Conservation (phyloP, 2,113 vertebrate species). For the Carassius gibelio region DNA sequence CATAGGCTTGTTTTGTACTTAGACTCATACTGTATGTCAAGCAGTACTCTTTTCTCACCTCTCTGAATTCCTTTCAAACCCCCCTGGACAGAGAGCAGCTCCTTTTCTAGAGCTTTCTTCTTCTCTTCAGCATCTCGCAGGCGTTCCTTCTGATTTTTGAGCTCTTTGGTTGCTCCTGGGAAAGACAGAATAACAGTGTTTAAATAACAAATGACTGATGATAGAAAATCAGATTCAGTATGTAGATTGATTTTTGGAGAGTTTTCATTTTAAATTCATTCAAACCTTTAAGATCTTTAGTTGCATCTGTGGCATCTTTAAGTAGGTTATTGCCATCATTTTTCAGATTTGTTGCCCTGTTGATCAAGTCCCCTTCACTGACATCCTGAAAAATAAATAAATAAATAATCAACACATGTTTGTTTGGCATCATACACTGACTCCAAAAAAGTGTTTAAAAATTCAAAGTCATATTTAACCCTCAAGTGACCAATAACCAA, state of each 20-base stretch:
- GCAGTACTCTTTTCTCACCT: constrained; percentile 72
- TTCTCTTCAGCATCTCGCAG: constrained; percentile 73
- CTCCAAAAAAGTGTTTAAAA: not conserved
- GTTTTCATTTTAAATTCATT: not conserved
- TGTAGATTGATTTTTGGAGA: not conserved
- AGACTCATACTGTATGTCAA: not conserved
- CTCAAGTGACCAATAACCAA: too few relatives aligned
- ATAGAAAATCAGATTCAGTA: not conserved
- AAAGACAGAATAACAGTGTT: not conserved
- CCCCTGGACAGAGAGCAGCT: constrained; percentile 71
- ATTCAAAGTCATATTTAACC: not conserved
- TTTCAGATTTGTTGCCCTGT: constrained; percentile 82
- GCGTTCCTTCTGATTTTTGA: constrained; percentile 76
- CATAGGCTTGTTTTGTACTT: not conserved
- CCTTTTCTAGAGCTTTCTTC: constrained; percentile 73
- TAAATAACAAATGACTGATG: not conserved
- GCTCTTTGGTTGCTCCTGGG: constrained; percentile 72
- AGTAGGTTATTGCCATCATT: constrained; percentile 70
- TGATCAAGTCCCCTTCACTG: constrained; percentile 76
- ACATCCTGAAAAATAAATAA: constrained; percentile 77
- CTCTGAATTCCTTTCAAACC: constrained; percentile 75
- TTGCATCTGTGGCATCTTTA: constrained; percentile 69
- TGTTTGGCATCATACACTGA: not conserved
- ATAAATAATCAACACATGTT: not conserved
- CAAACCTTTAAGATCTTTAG: constrained; percentile 76